Conservation (phyloP, 2,888 invertebrate genomes). For the Acanthosoma haemorrhoidale region DNA sequence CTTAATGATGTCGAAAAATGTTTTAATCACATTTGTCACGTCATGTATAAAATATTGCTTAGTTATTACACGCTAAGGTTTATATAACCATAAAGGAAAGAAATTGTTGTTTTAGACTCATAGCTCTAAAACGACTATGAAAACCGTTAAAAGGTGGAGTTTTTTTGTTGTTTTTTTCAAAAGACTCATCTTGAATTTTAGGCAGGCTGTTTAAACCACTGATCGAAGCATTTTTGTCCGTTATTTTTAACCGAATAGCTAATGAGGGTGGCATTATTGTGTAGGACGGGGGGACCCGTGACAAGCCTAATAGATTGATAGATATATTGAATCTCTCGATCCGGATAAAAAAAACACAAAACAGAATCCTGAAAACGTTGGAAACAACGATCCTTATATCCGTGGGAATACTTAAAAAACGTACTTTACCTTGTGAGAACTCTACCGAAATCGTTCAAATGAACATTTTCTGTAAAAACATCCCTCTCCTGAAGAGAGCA, state of each 20-base stretch:
- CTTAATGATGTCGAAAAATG: no score
- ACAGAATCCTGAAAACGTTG: background rate
- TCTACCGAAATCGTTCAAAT: background rate
- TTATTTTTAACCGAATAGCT: background rate
- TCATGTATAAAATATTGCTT: no score
- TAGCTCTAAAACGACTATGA: no score
- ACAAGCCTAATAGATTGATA: background rate
- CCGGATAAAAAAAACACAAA: background rate
- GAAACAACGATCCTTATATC: background rate
- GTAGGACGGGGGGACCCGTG: background rate
- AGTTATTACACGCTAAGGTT: no score
- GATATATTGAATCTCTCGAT: background rate
- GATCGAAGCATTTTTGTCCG: background rate
- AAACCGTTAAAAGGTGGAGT: background rate
- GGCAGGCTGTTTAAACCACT: background rate
- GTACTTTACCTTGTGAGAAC: conserved; percentile 16
- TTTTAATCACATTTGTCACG: no score
- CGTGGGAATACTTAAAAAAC: conserved; percentile 19
- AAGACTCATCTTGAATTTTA: background rate
- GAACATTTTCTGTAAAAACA: background rate
- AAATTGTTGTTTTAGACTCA: no score
- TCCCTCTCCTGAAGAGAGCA: background rate
- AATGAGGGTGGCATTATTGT: background rate
- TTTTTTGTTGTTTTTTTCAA: background rate
- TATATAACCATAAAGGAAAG: no score